Base-by-base conservation (phyloP, 2,113 vertebrate species). In the Prionailurus viverrinus region DNA sequence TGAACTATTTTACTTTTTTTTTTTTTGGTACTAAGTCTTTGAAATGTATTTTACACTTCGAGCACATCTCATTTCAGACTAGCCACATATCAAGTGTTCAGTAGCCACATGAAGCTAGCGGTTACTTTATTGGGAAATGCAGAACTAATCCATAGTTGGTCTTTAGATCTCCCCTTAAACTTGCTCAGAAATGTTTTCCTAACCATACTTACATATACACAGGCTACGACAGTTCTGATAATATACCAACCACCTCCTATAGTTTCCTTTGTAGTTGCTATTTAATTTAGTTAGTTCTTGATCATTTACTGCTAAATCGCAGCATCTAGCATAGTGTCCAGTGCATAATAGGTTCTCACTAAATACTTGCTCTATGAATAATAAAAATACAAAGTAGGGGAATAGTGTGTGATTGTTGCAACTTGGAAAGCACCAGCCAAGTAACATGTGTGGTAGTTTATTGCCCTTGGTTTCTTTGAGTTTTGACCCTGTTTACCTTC, bases 401-500 rank as follows among this genome's bases (percentile, higher is more conserved):
- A 63, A 36, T 41, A 79, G 27, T 69, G 51, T 53, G 7, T 66
- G 66, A 68, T 74, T n/a, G 36, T 41, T 76, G 48, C n/a, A 93
- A 4, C 58, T 81, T 55, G 7, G 61, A 88, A 95, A 97, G 63
- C 73, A 74, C 18, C 14, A 82, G 36, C 91, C 58, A 68, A 53
- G 36, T 88, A 71, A 31, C 78, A 9, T 55, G 33, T 93, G 36
- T 78, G 15, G 55, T 87, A 33, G 10, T 65, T 55, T 53, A 51
- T 31, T 68, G 4, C 41, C 27, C 69, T 68, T 63, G 69, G 66
- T 87, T 84, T 86, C 65, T 81, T 84, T 96, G 53, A 93, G 58
- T 91, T 94, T 83, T 89, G 82, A 71, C 18, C 27, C 13, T 92
- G 51, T 95, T 97, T 94, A 83, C 66, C 33, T 95, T 89, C 93